Conservation (phyloP, 2,113 vertebrate species). For the Dicrurus megarhynchus region DNA sequence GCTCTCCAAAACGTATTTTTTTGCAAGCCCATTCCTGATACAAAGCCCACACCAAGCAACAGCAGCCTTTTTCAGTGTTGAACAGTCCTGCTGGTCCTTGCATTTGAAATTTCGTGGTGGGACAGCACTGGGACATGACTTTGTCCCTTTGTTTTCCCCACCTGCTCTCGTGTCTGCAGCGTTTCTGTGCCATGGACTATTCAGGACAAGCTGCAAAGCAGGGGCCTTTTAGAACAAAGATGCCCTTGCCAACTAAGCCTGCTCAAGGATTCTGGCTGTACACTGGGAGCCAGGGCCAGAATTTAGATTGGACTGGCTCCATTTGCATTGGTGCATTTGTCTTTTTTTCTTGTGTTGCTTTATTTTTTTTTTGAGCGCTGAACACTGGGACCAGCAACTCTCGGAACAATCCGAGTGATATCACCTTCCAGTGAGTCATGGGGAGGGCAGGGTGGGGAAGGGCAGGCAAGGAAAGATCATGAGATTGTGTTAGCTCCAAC, state of each 20-base stretch:
- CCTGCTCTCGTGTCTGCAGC: not conserved
- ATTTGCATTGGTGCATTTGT: slow-evolving; percentile 19
- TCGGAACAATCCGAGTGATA: slow-evolving; percentile 24
- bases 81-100: not conserved
- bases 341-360: not conserved
- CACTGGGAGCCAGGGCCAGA: not conserved
- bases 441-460: slow-evolving; percentile 42
- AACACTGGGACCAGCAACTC: not conserved
- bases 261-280: not conserved
- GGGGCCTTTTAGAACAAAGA: not conserved
- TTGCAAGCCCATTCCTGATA: not conserved
- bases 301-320: slow-evolving; percentile 42
- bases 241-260: not conserved
- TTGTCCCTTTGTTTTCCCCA: not conserved
- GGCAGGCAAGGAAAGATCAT: not conserved
- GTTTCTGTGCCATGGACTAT: not conserved
- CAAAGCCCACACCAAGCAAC: not conserved
- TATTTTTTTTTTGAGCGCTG: not conserved
- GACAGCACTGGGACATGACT: not conserved
- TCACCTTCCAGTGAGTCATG: slow-evolving; percentile 41
- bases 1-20: not conserved
- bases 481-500: not conserved
- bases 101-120: not conserved
- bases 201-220: not conserved
- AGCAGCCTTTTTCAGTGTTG: not conserved